Evolutionary conservation across 2,888 invertebrate genomes (phyloP).

Genomic region (Drosophila setosimentum): DNA sequence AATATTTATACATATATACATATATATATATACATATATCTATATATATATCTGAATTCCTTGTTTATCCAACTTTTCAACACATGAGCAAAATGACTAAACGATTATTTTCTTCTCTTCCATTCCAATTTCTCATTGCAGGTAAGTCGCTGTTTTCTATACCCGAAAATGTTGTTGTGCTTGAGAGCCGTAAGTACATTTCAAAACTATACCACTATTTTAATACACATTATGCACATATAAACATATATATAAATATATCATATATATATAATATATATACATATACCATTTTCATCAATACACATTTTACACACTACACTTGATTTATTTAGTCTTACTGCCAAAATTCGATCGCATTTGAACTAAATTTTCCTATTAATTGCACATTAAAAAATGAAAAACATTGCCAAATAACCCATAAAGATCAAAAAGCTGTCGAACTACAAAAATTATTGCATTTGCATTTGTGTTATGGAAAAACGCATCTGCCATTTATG

Average conservation of each 20-base stretch:
- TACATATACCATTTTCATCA: constrained; percentile 19
- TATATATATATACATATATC: constrained; percentile 3
- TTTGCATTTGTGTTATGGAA: constrained; percentile 33
- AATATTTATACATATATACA: constrained; percentile 8
- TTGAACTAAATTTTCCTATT: constrained; percentile 6
- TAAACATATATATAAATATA: background rate
- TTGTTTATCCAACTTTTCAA: constrained; percentile 7
- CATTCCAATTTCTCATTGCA: constrained; percentile 44
- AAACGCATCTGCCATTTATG: constrained; percentile 53
- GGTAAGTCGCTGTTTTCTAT: constrained; percentile 81
- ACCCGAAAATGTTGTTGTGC: constrained; percentile 81
- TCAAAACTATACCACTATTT: constrained; percentile 63
- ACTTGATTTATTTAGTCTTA: constrained; percentile 9
- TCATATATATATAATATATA: background rate
- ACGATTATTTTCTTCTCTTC: constrained; percentile 27
- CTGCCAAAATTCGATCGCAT: constrained; percentile 23
- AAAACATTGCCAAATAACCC: constrained; percentile 15
- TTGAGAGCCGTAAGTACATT: constrained; percentile 80
- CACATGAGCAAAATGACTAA: constrained; percentile 34
- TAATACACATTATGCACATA: constrained; percentile 25
- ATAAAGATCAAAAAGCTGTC: constrained; percentile 65
- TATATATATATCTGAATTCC: constrained; percentile 13
- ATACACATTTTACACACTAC: constrained; percentile 14
- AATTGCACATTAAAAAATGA: constrained; percentile 10
- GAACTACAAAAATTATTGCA: constrained; percentile 35